phyloP scores from a whole-genome alignment of 1,140 invertebrate species.

The Latrodectus geometricus region DNA sequence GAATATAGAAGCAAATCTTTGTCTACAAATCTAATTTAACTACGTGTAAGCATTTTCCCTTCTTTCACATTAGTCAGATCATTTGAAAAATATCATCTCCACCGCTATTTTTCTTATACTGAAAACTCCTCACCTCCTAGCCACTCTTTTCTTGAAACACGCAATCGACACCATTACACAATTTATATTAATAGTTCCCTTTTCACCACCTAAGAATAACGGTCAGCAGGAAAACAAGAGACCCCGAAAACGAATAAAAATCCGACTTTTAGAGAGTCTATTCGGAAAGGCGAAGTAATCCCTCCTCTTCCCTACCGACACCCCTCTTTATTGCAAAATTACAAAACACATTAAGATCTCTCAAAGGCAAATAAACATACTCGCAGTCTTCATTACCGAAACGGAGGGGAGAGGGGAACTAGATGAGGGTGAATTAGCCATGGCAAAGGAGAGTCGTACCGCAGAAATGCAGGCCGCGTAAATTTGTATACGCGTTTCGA shows the following conservation, averaged over 20 bases:
- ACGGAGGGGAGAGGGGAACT: not conserved
- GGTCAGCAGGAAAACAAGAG: not conserved
- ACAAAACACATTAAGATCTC: slow-evolving; percentile 48
- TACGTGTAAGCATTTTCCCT: no score
- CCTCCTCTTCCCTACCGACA: no score
- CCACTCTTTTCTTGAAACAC: not conserved
- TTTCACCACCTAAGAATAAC: not conserved
- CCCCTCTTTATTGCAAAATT: slow-evolving; percentile 42
- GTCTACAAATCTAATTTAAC: no score
- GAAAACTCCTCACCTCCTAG: not conserved
- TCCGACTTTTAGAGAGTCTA: not conserved
- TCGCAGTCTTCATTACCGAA: slow-evolving; percentile 40
- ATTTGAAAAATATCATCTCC: no score
- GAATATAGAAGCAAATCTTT: no score
- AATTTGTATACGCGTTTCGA: slow-evolving; percentile 26
- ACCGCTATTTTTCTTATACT: not conserved
- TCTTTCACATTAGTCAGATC: no score
- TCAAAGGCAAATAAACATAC: slow-evolving; percentile 31
- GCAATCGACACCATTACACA: not conserved
- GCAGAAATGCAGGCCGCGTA: slow-evolving; percentile 20
- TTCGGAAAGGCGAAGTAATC: not conserved
- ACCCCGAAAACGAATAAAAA: not conserved
- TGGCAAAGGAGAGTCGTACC: not conserved
- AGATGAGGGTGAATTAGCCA: not conserved
- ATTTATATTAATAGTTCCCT: not conserved